Evolutionary conservation across 2,888 invertebrate species (phyloP).

Genomic region (Orthosia cruda): DNA sequence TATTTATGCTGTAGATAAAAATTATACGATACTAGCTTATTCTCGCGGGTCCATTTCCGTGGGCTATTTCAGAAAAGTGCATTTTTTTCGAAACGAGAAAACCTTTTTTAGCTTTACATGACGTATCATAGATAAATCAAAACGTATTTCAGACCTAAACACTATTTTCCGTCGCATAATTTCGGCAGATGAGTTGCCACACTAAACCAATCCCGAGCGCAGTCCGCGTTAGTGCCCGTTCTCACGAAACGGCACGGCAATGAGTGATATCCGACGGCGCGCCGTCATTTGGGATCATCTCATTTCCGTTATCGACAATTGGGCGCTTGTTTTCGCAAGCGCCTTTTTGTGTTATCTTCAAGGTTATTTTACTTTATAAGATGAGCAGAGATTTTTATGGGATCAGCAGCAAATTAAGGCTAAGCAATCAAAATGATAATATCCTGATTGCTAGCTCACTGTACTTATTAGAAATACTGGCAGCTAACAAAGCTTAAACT

Average conservation of each 20-base stretch:
- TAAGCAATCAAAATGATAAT: neutral
- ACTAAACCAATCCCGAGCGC: constrained; percentile 12
- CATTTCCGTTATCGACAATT: constrained; percentile 67
- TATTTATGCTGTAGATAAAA: neutral
- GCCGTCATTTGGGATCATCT: constrained; percentile 66
- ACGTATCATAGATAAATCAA: neutral
- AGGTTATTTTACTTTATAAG: neutral
- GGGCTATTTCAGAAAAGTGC: too few relatives aligned
- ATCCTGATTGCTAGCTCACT: neutral
- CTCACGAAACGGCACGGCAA: constrained; percentile 58
- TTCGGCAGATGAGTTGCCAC: neutral
- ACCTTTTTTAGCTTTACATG: too few relatives aligned
- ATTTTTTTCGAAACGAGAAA: too few relatives aligned
- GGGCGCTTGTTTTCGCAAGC: constrained; percentile 43
- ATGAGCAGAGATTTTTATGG: neutral
- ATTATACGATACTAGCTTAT: neutral
- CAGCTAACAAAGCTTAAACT: too few relatives aligned
- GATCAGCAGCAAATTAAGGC: neutral
- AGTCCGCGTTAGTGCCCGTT: constrained; percentile 43
- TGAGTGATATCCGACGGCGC: constrained; percentile 67
- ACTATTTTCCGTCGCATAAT: neutral
- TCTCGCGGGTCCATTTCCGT: neutral
- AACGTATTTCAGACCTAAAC: neutral
- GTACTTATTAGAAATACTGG: too few relatives aligned
- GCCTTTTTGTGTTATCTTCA: constrained; percentile 15